Conservation (phyloP, 2,113 vertebrate genomes). For the Elgaria multicarinata region DNA sequence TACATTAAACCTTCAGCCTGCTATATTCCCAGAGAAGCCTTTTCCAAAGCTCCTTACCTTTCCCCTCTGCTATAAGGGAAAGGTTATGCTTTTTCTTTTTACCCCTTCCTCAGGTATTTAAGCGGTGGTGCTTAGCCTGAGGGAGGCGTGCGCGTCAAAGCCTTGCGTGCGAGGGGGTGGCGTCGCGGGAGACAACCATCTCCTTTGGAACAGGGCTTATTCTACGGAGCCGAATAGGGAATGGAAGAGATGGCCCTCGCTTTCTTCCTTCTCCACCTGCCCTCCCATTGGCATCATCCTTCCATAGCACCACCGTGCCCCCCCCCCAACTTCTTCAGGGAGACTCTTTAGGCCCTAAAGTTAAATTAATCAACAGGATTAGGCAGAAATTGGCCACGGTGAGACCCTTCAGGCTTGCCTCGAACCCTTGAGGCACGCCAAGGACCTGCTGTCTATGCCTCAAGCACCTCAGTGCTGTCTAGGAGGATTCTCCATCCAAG, state of each 20-base stretch:
- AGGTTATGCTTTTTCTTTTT: too few species aligned
- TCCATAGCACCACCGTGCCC: not conserved
- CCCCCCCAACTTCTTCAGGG: slow-evolving; percentile 25
- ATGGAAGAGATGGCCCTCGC: not conserved
- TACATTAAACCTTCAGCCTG: too few species aligned
- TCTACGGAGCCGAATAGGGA: not conserved
- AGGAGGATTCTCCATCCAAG: slow-evolving; percentile 19
- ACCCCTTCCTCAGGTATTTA: too few species aligned
- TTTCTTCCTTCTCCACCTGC: not conserved
- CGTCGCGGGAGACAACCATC: too few species aligned
- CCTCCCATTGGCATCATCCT: not conserved
- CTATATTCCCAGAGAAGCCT: too few species aligned
- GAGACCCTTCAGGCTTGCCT: slow-evolving; percentile 50
- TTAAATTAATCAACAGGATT: slow-evolving; percentile 72
- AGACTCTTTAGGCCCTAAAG: slow-evolving; percentile 50
- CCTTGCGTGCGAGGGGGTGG: too few species aligned
- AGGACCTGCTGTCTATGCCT: slow-evolving; percentile 36
- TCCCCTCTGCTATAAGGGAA: too few species aligned
- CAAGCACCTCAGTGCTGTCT: slow-evolving; percentile 51
- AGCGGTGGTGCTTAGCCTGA: too few species aligned
- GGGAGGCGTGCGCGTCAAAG: too few species aligned
- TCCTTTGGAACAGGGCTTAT: too few species aligned
- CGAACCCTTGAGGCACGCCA: slow-evolving; percentile 32
- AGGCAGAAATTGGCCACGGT: slow-evolving; percentile 48
- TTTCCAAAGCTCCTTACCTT: too few species aligned